Evolutionary conservation across 23 tunicate genomes (phyloP).

Genomic region (Clavelina lepadiformis): DNA sequence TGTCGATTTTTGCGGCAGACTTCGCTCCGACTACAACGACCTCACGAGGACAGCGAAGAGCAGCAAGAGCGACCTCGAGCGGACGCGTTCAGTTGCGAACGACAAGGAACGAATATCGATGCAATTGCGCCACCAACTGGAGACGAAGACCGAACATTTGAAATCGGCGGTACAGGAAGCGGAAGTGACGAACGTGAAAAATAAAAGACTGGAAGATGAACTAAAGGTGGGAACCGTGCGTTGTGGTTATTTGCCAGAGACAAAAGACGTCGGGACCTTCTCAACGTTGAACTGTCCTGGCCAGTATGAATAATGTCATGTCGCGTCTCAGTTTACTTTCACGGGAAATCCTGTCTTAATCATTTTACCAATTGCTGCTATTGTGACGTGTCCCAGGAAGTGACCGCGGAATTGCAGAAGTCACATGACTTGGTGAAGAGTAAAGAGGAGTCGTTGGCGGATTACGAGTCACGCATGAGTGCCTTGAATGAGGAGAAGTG

Average conservation of each 20-base stretch:
- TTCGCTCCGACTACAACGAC: slow-evolving; percentile 46
- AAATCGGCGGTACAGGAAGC: slow-evolving; percentile 4
- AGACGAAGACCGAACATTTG: slow-evolving; percentile 24
- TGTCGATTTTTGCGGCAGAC: slow-evolving; percentile 21
- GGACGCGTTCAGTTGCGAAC: slow-evolving; percentile 27
- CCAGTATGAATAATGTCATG: too few species aligned
- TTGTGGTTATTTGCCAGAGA: too few species aligned
- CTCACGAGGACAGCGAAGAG: slow-evolving; percentile 5
- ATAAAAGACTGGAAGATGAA: slow-evolving; percentile 1
- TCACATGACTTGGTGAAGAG: too few species aligned
- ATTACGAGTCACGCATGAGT: slow-evolving; percentile 47
- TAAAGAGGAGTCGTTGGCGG: slow-evolving; percentile 24
- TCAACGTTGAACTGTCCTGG: too few species aligned
- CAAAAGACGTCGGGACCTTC: too few species aligned
- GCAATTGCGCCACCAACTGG: slow-evolving; percentile 58
- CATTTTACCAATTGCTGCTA: too few species aligned
- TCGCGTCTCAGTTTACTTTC: too few species aligned
- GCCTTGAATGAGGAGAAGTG: slow-evolving; percentile 35
- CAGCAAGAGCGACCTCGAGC: slow-evolving; percentile 42
- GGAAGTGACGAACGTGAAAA: slow-evolving; percentile 31
- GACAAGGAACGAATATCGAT: slow-evolving; percentile 47
- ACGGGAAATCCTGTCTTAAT: too few species aligned
- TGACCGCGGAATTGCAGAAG: too few species aligned
- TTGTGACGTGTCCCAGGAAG: too few species aligned
- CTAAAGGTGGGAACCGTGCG: too few species aligned